phyloP scores from a whole-genome alignment of 2,888 invertebrate genomes.

The Aphrophora alni region DNA sequence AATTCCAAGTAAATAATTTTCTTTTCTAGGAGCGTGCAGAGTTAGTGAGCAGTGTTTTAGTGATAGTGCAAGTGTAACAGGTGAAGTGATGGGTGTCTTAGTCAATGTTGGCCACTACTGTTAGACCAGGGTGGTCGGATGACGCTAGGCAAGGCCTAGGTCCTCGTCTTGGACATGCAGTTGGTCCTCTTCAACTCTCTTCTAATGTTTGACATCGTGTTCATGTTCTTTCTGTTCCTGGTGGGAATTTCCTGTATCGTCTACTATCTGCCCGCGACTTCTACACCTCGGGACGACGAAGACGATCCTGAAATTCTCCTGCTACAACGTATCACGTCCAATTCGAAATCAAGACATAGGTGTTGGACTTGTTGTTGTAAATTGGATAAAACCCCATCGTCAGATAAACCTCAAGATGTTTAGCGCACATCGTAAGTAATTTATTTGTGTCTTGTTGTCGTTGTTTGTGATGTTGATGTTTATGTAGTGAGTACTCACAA shows the following conservation, averaged over 20 bases:
- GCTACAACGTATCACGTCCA: slow-evolving; percentile 43
- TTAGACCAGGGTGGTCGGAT: slow-evolving; percentile 3
- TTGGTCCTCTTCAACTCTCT: slow-evolving; percentile 85
- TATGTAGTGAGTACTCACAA: no score
- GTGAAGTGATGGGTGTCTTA: not conserved
- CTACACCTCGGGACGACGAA: slow-evolving; percentile 57
- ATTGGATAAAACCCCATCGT: slow-evolving; percentile 31
- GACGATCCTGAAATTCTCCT: slow-evolving; percentile 29
- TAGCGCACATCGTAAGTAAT: slow-evolving; percentile 30
- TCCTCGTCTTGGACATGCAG: slow-evolving; percentile 65
- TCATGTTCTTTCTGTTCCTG: slow-evolving; percentile 85
- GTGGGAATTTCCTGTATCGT: slow-evolving; percentile 83
- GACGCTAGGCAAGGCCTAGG: not conserved
- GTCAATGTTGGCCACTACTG: slow-evolving; percentile 9
- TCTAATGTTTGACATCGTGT: slow-evolving; percentile 88
- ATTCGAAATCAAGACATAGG: slow-evolving; percentile 60
- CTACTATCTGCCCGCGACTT: slow-evolving; percentile 75
- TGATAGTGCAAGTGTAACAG: not conserved
- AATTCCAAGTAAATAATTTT: not conserved
- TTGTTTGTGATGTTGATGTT: not conserved
- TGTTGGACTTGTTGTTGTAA: slow-evolving; percentile 53
- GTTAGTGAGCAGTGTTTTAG: not conserved
- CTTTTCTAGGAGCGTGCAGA: not conserved
- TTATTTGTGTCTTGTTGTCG: no score
- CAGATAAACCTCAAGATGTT: slow-evolving; percentile 34